Evolutionary conservation across 2,113 vertebrate genomes (phyloP), one percentile per base, ranked within the genome.

Genomic region (Siphamia tubifer): DNA sequence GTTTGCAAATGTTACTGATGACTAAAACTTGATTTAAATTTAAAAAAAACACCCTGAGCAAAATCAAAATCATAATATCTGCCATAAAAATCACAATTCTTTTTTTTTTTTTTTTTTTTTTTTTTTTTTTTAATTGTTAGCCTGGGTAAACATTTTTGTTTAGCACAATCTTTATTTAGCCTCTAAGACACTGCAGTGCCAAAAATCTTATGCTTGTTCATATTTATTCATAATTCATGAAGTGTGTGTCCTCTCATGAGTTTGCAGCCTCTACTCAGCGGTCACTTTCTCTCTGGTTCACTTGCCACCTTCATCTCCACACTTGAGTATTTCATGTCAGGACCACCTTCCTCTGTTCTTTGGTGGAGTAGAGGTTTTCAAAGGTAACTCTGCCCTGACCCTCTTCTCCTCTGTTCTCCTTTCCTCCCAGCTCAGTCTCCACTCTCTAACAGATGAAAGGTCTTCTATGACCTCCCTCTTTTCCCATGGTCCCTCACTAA

Each of bases 221-320:
- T 79, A 58, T 74, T 74, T 47, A 68, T 74, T 73, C 68, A 73
- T 64, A n/a, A 56, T 64, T 42, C 2, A 8, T 24, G 52, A 51
- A 16, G 52, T 23, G 2, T 65, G 31, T 52, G 38, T 47, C 44
- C 45, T 54, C 54, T 38, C 58, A 4, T 24, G 34, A 53, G 21
- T 60, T 27, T 53, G 36, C 13, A 19, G 45, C 38, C 51, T n/a
- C 40, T 9, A n/a, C 40, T 15, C 48, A 25, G 36, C 32, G 44
- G 49, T 49, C 68, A 53, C 3, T 21, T 19, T 12, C 49, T 66
- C 25, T 27, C 24, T 10, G 66, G 24, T 39, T 34, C 51, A 9
- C 35, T 48, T 53, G 53, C 47, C 66, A 58, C 45, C 44, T 63
- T 35, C 42, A 42, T 24, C 35, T 32, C 43, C 4, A 32, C 15